Evolutionary conservation across 2,113 vertebrate species (phyloP).

Genomic region (Corythaixoides concolor): DNA sequence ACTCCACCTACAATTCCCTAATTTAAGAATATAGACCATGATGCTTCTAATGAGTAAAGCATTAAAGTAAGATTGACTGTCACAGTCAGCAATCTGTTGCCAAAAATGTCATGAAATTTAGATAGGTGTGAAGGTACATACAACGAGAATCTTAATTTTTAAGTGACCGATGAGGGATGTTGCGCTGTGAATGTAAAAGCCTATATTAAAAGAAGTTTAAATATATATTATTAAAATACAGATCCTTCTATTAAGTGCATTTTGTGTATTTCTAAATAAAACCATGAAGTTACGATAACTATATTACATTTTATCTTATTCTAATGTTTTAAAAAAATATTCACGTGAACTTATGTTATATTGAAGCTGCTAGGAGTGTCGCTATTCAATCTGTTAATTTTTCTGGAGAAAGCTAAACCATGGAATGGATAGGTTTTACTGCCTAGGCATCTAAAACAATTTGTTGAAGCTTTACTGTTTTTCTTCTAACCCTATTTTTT

Average conservation of each 20-base stretch:
- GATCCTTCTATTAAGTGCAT: background rate
- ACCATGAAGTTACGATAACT: background rate
- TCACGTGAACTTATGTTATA: background rate
- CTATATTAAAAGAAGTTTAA: background rate
- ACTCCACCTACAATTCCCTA: constrained; percentile 1
- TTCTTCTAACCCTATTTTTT: background rate
- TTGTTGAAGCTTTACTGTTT: background rate
- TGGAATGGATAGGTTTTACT: background rate
- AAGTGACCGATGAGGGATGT: background rate
- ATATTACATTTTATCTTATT: background rate
- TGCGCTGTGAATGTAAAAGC: background rate
- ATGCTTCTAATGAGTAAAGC: background rate
- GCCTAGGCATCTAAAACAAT: background rate
- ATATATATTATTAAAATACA: background rate
- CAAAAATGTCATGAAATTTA: background rate
- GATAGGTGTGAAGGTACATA: background rate
- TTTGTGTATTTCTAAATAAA: background rate
- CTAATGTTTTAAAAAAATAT: background rate
- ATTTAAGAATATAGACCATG: background rate
- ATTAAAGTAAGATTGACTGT: background rate
- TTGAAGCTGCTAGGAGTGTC: background rate
- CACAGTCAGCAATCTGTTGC: background rate
- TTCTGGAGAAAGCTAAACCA: background rate
- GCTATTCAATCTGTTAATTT: background rate
- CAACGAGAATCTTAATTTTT: background rate